Evolutionary conservation across 1,140 invertebrate genomes (phyloP).

Genomic region (Bombus ignitus): DNA sequence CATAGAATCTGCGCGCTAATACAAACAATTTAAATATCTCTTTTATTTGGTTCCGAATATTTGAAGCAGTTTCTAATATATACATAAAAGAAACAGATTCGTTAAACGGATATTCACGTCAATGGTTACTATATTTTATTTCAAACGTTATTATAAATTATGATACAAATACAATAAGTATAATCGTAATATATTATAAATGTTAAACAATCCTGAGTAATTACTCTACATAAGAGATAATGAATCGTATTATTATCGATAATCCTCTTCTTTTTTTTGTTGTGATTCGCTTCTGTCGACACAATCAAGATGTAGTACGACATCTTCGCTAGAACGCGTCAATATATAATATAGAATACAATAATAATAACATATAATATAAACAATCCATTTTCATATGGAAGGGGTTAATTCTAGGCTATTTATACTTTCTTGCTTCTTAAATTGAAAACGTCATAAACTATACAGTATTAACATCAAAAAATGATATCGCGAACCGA

Average conservation of each 20-base stretch:
- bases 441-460: slow-evolving; percentile 77
- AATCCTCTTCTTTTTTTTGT: slow-evolving; percentile 53
- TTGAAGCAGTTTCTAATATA: neutral
- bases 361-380: slow-evolving; percentile 74
- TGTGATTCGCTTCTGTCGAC: neutral
- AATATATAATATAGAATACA: slow-evolving; percentile 77
- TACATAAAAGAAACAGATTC: neutral
- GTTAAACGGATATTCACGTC: slow-evolving; percentile 39
- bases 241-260: slow-evolving; percentile 68
- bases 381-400: slow-evolving; percentile 74
- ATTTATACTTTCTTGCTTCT: slow-evolving; percentile 70
- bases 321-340: slow-evolving; percentile 67
- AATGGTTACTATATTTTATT: slow-evolving; percentile 79
- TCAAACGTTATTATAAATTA: slow-evolving; percentile 81
- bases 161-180: slow-evolving; percentile 79
- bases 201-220: slow-evolving; percentile 81
- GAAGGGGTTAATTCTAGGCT: slow-evolving; percentile 71
- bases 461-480: slow-evolving; percentile 80
- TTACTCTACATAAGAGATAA: slow-evolving; percentile 79
- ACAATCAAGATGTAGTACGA: slow-evolving; percentile 9
- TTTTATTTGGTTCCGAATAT: neutral
- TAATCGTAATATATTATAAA: slow-evolving; percentile 80
- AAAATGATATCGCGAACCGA: slow-evolving; percentile 71
- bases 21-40: neutral
- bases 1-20: neutral